A percentile compares a stretch with the other conserved stretches of the same genome.
Conservation (phyloP, 2,113 vertebrate genomes). For the Plecotus auritus region DNA sequence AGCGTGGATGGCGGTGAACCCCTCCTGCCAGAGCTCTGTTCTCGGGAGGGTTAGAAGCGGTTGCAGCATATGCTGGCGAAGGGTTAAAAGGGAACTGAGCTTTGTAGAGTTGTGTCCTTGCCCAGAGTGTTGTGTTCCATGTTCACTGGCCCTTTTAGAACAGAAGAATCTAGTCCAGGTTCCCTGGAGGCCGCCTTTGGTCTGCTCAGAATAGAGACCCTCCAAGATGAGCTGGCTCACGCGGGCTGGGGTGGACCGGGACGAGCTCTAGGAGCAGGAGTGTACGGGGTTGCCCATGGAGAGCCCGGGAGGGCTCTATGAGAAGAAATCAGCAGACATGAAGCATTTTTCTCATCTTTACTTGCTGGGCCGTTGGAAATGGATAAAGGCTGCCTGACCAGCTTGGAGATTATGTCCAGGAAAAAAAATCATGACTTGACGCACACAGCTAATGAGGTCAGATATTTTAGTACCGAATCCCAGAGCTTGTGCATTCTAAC, state of each 20-base stretch:
- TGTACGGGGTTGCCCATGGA: background rate
- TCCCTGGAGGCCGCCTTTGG: background rate
- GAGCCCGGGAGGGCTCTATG: background rate
- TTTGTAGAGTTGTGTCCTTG: background rate
- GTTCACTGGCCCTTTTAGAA: background rate
- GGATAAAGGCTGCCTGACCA: slow-evolving; percentile 15
- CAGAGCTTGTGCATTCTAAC: background rate
- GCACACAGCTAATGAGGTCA: slow-evolving; percentile 24
- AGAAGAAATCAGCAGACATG: background rate
- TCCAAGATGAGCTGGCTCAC: background rate
- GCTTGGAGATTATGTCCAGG: background rate
- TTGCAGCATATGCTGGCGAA: background rate
- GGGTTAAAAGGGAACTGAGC: background rate
- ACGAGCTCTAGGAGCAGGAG: background rate
- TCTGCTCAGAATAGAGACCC: background rate
- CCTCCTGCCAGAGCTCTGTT: background rate
- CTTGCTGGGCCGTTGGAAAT: background rate
- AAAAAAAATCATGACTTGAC: background rate
- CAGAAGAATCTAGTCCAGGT: background rate
- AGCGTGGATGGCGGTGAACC: background rate
- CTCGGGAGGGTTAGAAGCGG: background rate
- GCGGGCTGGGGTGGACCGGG: accelerated
- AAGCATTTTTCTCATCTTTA: background rate
- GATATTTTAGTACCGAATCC: background rate
- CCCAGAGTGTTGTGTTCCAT: background rate